Percentiles rank a stretch among this genome's conserved stretches.
phyloP scores from a whole-genome alignment of 1,140 invertebrate genomes.

The Rhopalosiphum maidis region DNA sequence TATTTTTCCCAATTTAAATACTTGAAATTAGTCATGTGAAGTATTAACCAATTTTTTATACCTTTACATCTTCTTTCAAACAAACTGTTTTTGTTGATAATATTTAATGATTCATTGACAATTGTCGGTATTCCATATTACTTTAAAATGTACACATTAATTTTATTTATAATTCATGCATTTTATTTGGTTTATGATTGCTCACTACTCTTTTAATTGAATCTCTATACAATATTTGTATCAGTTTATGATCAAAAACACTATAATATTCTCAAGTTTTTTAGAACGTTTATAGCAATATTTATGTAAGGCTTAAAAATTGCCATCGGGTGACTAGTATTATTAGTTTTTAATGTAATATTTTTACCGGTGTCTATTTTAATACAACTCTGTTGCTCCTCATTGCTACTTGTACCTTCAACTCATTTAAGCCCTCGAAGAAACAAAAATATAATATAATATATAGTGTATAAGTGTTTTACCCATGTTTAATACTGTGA shows the following conservation, averaged over 20 bases:
- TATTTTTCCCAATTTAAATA: neutral
- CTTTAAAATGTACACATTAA: neutral
- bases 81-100: neutral
- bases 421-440: neutral
- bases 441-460: neutral
- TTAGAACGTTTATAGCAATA: neutral
- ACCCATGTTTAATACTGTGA: conserved; percentile 23
- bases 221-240: neutral
- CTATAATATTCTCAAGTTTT: neutral
- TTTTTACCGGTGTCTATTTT: neutral
- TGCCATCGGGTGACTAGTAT: neutral
- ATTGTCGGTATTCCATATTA: neutral
- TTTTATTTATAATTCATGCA: neutral
- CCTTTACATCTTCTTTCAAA: neutral
- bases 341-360: neutral
- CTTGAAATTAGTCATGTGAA: neutral
- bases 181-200: neutral
- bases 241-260: neutral
- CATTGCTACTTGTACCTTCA: neutral
- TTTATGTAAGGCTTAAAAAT: neutral
- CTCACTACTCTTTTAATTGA: neutral
- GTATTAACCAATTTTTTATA: neutral
- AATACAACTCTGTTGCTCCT: neutral
- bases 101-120: neutral
- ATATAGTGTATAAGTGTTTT: neutral